Percentiles rank a stretch among this genome's conserved stretches.
phyloP scores from a whole-genome alignment of 2,888 invertebrate genomes.

The Eristalinus aeneus region DNA sequence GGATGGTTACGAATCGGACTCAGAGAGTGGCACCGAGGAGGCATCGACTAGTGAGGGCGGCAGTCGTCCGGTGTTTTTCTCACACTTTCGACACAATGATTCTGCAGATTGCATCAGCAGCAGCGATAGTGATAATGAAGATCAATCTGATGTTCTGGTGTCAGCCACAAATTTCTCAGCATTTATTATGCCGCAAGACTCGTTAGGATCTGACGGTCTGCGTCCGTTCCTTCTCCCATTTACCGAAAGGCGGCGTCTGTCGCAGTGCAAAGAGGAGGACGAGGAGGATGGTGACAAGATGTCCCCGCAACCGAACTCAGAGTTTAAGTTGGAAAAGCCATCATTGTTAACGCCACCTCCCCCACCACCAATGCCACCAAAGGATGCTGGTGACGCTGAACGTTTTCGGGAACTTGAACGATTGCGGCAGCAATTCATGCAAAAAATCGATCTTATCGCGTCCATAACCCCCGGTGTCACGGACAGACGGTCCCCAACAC shows the following conservation, averaged over 20 bases:
- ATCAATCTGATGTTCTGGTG: constrained; percentile 70
- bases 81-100: constrained; percentile 69
- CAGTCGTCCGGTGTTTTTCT: constrained; percentile 60
- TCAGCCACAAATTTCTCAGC: constrained; percentile 72
- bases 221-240: constrained; percentile 81
- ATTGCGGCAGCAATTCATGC: constrained; percentile 78
- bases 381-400: constrained; percentile 76
- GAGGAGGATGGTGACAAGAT: constrained; percentile 84
- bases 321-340: constrained; percentile 26
- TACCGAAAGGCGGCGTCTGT: constrained; percentile 85
- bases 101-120: constrained; percentile 77
- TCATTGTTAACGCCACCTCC: constrained; percentile 72
- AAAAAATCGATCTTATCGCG: constrained; percentile 79
- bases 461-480: constrained; percentile 73
- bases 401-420: constrained; percentile 78
- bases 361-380: constrained; percentile 76
- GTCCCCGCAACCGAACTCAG: constrained; percentile 73
- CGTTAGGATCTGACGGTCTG: constrained; percentile 73
- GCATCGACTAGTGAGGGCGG: constrained; percentile 66
- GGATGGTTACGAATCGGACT: constrained; percentile 79
- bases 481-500: constrained; percentile 70
- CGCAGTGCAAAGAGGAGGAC: constrained; percentile 92
- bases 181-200: constrained; percentile 72
- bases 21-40: constrained; percentile 75
- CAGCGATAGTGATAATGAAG: constrained; percentile 74